phyloP scores from a whole-genome alignment of 2,113 vertebrate species.

The Gracilinanus agilis region DNA sequence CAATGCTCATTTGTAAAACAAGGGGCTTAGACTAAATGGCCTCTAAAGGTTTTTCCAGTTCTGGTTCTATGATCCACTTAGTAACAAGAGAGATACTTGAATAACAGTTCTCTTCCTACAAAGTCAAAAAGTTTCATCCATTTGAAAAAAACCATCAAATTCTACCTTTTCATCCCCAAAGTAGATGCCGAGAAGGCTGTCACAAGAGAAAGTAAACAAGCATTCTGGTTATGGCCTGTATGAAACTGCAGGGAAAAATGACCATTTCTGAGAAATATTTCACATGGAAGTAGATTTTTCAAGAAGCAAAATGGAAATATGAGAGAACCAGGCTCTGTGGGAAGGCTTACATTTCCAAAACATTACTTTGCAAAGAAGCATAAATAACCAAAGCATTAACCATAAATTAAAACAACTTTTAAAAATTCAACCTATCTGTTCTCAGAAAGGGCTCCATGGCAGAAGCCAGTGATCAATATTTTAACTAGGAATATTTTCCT shows the following conservation, averaged over 20 bases:
- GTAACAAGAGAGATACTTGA: neutral
- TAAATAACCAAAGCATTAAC: neutral
- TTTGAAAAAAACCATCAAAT: neutral
- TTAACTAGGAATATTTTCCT: neutral
- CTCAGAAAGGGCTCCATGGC: neutral
- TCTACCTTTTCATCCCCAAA: neutral
- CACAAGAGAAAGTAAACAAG: neutral
- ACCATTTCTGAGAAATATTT: neutral
- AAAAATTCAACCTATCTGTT: neutral
- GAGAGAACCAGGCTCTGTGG: neutral
- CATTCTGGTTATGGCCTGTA: neutral
- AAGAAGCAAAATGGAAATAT: neutral
- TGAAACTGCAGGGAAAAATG: neutral
- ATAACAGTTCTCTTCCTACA: neutral
- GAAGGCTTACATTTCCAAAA: neutral
- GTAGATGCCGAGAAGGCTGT: neutral
- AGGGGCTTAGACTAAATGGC: neutral
- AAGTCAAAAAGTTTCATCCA: neutral
- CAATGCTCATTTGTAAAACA: neutral
- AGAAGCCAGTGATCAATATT: neutral
- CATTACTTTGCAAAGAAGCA: neutral
- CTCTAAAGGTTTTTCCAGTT: neutral
- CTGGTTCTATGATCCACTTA: neutral
- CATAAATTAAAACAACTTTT: neutral
- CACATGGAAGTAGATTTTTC: neutral